Evolutionary conservation across 2,797 vertebrate species (phyloP), one percentile per base, ranked within the genome.

Genomic region (Poecilia velifera): DNA sequence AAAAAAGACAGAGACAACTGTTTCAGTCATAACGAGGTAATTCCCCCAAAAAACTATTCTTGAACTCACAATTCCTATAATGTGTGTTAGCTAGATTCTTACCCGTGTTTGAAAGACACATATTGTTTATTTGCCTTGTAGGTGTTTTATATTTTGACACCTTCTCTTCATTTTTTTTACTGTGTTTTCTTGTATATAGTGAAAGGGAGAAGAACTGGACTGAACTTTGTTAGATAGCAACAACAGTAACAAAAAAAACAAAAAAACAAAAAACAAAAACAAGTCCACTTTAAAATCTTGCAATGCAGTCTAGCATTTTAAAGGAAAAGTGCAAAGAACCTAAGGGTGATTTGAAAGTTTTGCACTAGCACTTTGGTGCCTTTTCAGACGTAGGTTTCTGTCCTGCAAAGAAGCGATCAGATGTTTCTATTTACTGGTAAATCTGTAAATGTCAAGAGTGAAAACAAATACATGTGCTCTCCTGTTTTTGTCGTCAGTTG

Each of bases 401-500:
- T 39, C 62, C 31, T 66, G 16, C 62, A 66, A 66, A 8, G 20
- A 20, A 22, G 14, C 10, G 9, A 66, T 20, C 20, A 66, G 5
- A 10, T 22, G 39, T 18, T 66, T 39, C 36, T 39, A 62, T 62
- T 62, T 7, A 18, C 34, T 62, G 7, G 7, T 0, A 68, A 68
- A 41, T 3, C 39, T 68, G 0, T 62, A 55, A 14, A 25, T 46
- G 1, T 16, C 1, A 18, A 43, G 10, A 43, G 34, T 41, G 20
- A 25, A 68, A 68, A 41, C 9, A n/a, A 57, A 57, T 34, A 34
- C 3, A 6, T 53, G 12, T 53, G 20, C 18, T 5, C 18, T 73
- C 49, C 77, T 80, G 64, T 84, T 46, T 71, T 16, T 66, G 0
- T 92, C 87, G 89, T 80, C 91, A 99, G 98, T 97, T 99, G 97